phyloP scores from a whole-genome alignment of 2,797 vertebrate genomes.

The Okamejei kenojei region DNA sequence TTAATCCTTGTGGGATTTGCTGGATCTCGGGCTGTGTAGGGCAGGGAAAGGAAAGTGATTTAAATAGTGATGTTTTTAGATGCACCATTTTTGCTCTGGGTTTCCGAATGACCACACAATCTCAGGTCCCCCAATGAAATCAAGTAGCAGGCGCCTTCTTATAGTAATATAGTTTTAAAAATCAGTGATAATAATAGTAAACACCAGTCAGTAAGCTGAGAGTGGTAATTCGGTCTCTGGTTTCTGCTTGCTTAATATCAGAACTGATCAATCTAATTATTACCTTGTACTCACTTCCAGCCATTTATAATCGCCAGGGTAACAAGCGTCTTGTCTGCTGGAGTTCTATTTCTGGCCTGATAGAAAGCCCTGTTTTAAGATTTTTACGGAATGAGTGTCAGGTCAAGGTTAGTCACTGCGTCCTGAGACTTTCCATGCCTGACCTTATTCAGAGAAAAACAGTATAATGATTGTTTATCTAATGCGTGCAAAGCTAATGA shows the following conservation, averaged over 20 bases:
- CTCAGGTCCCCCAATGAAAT: background rate
- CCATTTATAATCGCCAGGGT: background rate
- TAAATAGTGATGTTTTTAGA: background rate
- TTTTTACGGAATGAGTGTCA: background rate
- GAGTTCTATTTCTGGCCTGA: background rate
- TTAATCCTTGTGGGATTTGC: background rate
- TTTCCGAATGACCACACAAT: background rate
- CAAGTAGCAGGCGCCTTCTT: background rate
- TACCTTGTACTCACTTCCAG: background rate
- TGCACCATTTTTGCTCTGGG: background rate
- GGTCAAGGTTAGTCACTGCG: background rate
- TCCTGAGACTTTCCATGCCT: background rate
- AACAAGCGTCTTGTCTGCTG: background rate
- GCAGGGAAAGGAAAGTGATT: background rate
- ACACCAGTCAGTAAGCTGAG: background rate
- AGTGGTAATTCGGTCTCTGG: background rate
- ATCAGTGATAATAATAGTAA: background rate
- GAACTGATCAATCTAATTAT: background rate
- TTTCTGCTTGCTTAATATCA: background rate
- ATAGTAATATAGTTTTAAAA: background rate
- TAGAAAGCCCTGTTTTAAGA: background rate
- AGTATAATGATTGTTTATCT: background rate
- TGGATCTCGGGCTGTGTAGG: background rate
- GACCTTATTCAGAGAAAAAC: background rate
- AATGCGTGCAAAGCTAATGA: background rate